A percentile compares a stretch with the other conserved stretches of the same genome.
phyloP scores from a whole-genome alignment of 2,888 invertebrate species.

The Liopterus haemorrhoidalis region DNA sequence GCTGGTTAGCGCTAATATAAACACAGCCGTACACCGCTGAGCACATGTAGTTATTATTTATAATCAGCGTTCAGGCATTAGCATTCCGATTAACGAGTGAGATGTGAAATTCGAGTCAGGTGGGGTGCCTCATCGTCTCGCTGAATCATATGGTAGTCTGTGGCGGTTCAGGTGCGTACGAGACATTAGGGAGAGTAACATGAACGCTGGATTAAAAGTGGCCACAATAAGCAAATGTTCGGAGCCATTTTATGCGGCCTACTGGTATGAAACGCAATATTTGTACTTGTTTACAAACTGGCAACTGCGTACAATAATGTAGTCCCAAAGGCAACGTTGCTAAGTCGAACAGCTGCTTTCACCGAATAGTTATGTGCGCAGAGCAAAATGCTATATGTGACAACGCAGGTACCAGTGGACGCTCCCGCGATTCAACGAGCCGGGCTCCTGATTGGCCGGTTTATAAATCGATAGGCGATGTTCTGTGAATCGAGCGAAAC shows the following conservation, averaged over 20 bases:
- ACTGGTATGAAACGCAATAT: constrained; percentile 22
- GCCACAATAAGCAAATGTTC: background rate
- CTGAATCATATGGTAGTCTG: too few species aligned
- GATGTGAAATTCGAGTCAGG: too few species aligned
- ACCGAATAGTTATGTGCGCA: constrained; percentile 15
- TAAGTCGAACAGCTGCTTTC: constrained; percentile 16
- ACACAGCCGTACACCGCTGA: too few species aligned
- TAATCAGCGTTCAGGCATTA: too few species aligned
- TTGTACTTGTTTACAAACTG: constrained; percentile 24
- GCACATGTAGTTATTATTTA: too few species aligned
- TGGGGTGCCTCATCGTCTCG: too few species aligned
- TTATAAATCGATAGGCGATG: constrained; percentile 58
- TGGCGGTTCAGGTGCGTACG: too few species aligned
- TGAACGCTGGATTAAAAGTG: background rate
- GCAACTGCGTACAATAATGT: constrained; percentile 19
- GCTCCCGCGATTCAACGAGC: constrained; percentile 46
- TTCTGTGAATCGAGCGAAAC: constrained; percentile 15
- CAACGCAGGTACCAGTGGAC: constrained; percentile 33
- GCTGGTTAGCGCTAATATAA: too few species aligned
- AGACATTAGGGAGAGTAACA: background rate
- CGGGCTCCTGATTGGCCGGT: constrained; percentile 56
- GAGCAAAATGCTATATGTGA: constrained; percentile 19
- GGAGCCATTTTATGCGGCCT: constrained; percentile 21
- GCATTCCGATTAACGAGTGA: too few species aligned
- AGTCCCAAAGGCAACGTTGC: constrained; percentile 13